These are phyloP conservation scores for Manacus vitellinus DNA, from an alignment of 2,113 vertebrate genomes.

Conservation along the genomic window DNA sequence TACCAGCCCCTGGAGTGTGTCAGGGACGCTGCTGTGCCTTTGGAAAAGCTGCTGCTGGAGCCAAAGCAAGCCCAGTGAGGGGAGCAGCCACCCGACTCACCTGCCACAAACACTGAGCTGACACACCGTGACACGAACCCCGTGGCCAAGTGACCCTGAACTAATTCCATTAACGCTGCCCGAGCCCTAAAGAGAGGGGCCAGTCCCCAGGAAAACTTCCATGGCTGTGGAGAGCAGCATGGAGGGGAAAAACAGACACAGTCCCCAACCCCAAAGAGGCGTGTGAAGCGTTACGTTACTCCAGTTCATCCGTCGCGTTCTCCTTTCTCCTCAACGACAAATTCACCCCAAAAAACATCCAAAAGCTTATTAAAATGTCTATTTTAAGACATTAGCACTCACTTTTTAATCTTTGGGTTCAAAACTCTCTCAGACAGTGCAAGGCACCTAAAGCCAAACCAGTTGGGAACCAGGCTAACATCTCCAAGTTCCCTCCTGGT, in stretches of 20 bases:
- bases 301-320: not conserved
- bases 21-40: not conserved
- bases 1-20: not conserved
- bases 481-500: not conserved
- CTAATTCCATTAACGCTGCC: not conserved
- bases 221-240: accelerated
- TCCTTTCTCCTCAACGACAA: not conserved
- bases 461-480: not conserved
- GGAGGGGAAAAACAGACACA: not conserved
- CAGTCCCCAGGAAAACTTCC: not conserved
- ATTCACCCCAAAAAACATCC: not conserved
- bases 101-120: not conserved
- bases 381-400: not conserved
- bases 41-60: not conserved
- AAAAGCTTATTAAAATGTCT: not conserved
- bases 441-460: not conserved
- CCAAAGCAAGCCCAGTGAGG: not conserved
- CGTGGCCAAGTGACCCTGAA: not conserved
- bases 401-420: not conserved
- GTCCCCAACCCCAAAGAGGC: not conserved
- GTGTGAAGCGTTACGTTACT: not conserved
- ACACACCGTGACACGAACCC: accelerated
- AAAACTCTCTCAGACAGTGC: not conserved
- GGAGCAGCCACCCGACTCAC: not conserved
- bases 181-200: not conserved